Evolutionary conservation across 2,797 vertebrate genomes (phyloP).

Genomic region (Epinephelus awoara): DNA sequence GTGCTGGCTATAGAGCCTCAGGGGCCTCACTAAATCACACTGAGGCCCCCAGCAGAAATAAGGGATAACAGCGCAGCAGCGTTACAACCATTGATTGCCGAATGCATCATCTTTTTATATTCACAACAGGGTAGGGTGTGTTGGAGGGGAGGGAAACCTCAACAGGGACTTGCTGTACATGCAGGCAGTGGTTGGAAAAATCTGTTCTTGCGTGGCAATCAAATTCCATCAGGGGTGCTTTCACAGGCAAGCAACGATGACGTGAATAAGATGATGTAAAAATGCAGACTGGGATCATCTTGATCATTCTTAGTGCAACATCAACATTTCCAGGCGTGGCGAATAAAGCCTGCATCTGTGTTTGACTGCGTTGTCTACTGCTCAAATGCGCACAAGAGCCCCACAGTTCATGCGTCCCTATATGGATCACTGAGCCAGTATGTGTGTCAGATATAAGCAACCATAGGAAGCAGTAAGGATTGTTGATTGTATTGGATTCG

Average conservation of each 20-base stretch:
- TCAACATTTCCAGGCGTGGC: no score
- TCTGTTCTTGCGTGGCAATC: slow-evolving; percentile 30
- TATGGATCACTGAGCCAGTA: no score
- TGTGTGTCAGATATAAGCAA: no score
- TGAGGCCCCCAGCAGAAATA: slow-evolving; percentile 54
- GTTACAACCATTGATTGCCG: slow-evolving; percentile 62
- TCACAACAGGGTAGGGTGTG: slow-evolving; percentile 29
- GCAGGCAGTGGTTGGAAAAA: slow-evolving; percentile 43
- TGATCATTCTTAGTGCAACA: neutral
- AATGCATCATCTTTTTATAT: slow-evolving; percentile 69
- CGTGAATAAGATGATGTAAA: neutral
- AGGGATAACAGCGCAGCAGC: slow-evolving; percentile 67
- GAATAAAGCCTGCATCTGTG: no score
- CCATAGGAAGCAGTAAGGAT: no score
- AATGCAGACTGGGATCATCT: neutral
- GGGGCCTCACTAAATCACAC: slow-evolving; percentile 73
- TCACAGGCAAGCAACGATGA: slow-evolving; percentile 31
- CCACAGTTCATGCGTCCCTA: no score
- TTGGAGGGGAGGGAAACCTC: slow-evolving; percentile 12
- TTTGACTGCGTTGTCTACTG: no score
- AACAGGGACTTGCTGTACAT: slow-evolving; percentile 6
- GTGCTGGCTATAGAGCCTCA: slow-evolving; percentile 56
- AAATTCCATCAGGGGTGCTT: slow-evolving; percentile 30
- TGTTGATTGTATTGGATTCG: no score
- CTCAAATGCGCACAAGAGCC: no score